Conservation (phyloP, 2,113 vertebrate genomes). For the Circaetus cinerascens region DNA sequence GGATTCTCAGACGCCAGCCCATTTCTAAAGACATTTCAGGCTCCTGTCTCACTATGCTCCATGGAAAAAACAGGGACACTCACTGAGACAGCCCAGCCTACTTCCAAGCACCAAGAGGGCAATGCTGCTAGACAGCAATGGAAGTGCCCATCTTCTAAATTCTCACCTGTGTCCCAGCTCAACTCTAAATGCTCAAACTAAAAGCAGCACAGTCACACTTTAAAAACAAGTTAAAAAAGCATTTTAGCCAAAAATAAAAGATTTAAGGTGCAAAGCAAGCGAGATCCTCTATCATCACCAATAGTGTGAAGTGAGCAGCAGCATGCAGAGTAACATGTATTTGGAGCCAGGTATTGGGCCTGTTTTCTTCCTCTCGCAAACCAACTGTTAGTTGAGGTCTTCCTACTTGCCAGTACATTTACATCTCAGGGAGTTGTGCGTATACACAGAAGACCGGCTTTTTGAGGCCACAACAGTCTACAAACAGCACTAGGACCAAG, state of each 20-base stretch:
- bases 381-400: background rate
- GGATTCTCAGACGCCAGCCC: background rate
- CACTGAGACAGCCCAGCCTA: background rate
- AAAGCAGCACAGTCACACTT: background rate
- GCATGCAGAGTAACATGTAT: background rate
- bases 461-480: background rate
- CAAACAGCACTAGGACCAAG: background rate
- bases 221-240: background rate
- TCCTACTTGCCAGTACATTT: background rate
- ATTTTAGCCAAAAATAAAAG: background rate
- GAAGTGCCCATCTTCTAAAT: background rate
- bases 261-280: slow-evolving; percentile 54
- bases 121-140: background rate
- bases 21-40: background rate
- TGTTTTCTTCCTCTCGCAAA: background rate
- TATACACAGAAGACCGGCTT: background rate
- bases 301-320: background rate
- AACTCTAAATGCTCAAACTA: background rate
- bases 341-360: background rate
- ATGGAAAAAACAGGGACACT: background rate
- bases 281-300: background rate
- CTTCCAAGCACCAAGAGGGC: background rate
- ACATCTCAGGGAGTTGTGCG: rapidly evolving
- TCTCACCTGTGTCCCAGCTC: background rate
- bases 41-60: rapidly evolving